phyloP scores from a whole-genome alignment of 92 coral and sea anemone species.

The Porites lobata region DNA sequence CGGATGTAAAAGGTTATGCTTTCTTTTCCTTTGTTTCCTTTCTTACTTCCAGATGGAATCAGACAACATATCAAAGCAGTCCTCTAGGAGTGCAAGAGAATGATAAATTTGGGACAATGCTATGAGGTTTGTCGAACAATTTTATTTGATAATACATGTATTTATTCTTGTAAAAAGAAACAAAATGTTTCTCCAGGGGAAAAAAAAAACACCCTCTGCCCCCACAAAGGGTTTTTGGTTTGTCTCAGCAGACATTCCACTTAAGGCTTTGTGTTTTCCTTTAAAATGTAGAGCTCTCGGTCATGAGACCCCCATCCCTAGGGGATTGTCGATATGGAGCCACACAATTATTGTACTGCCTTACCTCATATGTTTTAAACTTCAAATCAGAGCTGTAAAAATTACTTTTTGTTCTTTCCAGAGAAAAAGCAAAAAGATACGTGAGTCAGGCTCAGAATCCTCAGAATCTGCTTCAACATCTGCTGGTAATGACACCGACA shows the following conservation, averaged over 20 bases:
- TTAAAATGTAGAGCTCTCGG: constrained; percentile 2
- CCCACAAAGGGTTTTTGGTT: constrained; percentile 12
- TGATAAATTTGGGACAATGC: not conserved
- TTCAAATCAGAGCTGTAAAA: no score
- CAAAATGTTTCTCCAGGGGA: constrained; percentile 11
- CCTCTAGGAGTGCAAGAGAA: constrained; percentile 1
- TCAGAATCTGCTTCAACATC: constrained; percentile 8
- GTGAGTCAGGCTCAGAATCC: constrained; percentile 13
- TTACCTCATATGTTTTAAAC: not conserved
- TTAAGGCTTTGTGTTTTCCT: constrained; percentile 5
- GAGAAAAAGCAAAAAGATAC: not conserved
- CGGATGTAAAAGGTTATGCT: no score
- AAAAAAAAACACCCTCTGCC: constrained; percentile 3
- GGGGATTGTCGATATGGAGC: constrained; percentile 15
- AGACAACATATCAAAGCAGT: not conserved
- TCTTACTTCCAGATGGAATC: constrained; percentile 1
- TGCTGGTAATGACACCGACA: constrained; percentile 17
- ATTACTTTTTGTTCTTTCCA: no score
- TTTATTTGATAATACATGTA: constrained; percentile 4
- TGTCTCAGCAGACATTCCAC: constrained; percentile 20
- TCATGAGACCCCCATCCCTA: constrained; percentile 12
- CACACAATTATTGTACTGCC: constrained; percentile 9
- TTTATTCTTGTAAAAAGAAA: constrained; percentile 1
- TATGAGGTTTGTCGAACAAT: constrained; percentile 4
- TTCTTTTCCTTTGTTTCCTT: not conserved